Percentiles rank a stretch among this genome's conserved stretches.
These are phyloP conservation scores for Thamnaconus septentrionalis DNA, from an alignment of 2,113 vertebrate genomes.

Conservation along the genomic window DNA sequence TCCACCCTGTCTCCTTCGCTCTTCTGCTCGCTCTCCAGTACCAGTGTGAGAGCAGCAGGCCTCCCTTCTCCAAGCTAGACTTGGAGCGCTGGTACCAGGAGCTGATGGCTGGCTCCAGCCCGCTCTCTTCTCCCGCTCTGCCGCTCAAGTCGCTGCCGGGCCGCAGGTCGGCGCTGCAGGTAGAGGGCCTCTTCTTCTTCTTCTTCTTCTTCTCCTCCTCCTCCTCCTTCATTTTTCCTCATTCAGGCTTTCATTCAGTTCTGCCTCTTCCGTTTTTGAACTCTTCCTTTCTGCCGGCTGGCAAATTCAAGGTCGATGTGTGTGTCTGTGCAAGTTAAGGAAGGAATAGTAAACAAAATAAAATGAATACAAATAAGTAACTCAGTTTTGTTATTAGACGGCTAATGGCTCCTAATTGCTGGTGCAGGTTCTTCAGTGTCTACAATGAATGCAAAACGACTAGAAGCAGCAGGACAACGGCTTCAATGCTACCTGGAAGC, in stretches of 20 bases:
- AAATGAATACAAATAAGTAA: too few species aligned
- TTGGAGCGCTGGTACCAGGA: conserved; percentile 83
- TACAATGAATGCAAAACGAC: too few species aligned
- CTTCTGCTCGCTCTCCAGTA: conserved; percentile 62
- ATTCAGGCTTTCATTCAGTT: background rate
- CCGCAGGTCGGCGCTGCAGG: conserved; percentile 69
- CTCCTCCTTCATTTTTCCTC: background rate
- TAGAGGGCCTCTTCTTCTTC: conserved; percentile 48
- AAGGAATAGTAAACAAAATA: too few species aligned
- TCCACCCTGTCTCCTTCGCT: background rate
- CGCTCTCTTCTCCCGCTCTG: conserved; percentile 75
- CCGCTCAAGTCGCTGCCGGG: conserved; percentile 63
- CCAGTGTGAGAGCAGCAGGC: conserved; percentile 63
- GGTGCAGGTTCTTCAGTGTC: too few species aligned
- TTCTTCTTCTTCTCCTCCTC: conserved; percentile 1
- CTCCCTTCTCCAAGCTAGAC: conserved; percentile 76
- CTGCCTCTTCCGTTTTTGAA: too few species aligned
- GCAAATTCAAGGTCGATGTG: too few species aligned
- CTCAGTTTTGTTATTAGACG: too few species aligned
- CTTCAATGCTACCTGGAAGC: too few species aligned
- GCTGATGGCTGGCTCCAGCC: conserved; percentile 75
- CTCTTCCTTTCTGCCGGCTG: too few species aligned
- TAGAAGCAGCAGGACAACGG: too few species aligned
- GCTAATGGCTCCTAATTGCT: too few species aligned
- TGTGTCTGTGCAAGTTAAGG: too few species aligned